These are phyloP conservation scores for Danio jaintianensis DNA, from an alignment of 2,797 vertebrate species.

Conservation along the genomic window DNA sequence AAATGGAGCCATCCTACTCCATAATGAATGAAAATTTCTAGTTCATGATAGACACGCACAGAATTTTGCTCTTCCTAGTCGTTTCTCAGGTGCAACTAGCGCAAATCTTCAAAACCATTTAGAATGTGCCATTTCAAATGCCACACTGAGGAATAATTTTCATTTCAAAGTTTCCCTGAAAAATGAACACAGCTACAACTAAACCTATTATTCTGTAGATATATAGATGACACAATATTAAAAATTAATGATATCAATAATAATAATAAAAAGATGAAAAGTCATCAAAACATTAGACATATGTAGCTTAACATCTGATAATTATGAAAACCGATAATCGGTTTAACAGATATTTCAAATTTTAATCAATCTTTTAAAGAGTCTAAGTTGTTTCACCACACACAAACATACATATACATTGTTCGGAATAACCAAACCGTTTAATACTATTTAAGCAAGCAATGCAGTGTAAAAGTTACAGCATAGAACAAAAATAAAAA, in stretches of 20 bases:
- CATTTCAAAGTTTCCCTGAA: background rate
- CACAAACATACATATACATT: background rate
- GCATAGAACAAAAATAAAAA: background rate
- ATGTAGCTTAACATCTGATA: background rate
- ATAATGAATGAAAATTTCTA: slow-evolving; percentile 17
- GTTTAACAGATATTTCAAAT: background rate
- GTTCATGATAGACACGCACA: background rate
- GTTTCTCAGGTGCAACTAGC: slow-evolving; percentile 1
- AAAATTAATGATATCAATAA: too few species aligned
- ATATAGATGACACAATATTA: background rate
- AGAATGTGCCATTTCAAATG: slow-evolving; percentile 1
- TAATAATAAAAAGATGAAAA: background rate
- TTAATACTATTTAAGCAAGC: background rate
- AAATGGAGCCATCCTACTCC: slow-evolving; percentile 30
- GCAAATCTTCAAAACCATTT: slow-evolving; percentile 11
- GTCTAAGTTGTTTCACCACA: background rate
- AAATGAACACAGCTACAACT: background rate
- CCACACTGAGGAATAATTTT: background rate
- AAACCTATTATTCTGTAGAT: background rate
- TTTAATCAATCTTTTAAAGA: background rate
- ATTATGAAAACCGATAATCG: background rate
- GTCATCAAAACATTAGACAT: background rate
- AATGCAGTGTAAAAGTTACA: background rate
- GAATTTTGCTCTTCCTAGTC: background rate
- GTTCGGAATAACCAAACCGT: background rate